phyloP scores from a whole-genome alignment of 2,888 invertebrate genomes.

The Acanthosoma haemorrhoidale region DNA sequence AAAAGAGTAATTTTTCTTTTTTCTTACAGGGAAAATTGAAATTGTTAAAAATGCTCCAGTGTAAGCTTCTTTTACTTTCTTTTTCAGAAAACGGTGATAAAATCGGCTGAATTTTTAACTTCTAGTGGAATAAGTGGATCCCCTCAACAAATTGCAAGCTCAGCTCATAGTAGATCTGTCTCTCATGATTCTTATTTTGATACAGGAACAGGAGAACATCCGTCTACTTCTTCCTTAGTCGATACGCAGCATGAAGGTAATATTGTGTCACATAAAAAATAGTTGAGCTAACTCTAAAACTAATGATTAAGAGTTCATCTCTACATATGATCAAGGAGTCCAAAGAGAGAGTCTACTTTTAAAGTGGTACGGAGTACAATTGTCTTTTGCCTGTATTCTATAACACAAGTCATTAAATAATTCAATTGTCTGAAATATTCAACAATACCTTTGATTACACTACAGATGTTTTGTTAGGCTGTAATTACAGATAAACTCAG shows the following conservation, averaged over 20 bases:
- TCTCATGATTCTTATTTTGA: conserved; percentile 94
- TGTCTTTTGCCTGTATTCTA: too few relatives aligned
- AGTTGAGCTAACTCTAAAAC: too few relatives aligned
- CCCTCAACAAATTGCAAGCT: conserved; percentile 17
- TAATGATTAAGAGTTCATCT: too few relatives aligned
- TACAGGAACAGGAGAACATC: conserved; percentile 49
- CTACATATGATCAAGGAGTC: too few relatives aligned
- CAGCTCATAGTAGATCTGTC: conserved; percentile 57
- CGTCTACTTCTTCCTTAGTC: conserved; percentile 36
- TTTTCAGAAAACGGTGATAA: conserved; percentile 50
- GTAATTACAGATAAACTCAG: too few relatives aligned
- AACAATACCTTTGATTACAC: too few relatives aligned
- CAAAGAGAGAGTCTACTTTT: too few relatives aligned
- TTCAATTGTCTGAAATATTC: too few relatives aligned
- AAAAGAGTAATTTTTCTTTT: conserved; percentile 27
- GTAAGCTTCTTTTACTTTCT: conserved; percentile 1
- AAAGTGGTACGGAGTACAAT: too few relatives aligned
- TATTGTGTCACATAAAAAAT: too few relatives aligned
- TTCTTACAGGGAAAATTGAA: background rate
- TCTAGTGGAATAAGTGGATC: conserved; percentile 39
- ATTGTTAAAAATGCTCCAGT: background rate
- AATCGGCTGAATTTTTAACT: conserved; percentile 62
- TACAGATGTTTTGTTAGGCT: too few relatives aligned
- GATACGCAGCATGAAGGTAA: conserved; percentile 38
- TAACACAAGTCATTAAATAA: too few relatives aligned